Evolutionary conservation across 2,113 vertebrate genomes (phyloP), one percentile per base, ranked within the genome.

Genomic region (Paraplagusia blochii): DNA sequence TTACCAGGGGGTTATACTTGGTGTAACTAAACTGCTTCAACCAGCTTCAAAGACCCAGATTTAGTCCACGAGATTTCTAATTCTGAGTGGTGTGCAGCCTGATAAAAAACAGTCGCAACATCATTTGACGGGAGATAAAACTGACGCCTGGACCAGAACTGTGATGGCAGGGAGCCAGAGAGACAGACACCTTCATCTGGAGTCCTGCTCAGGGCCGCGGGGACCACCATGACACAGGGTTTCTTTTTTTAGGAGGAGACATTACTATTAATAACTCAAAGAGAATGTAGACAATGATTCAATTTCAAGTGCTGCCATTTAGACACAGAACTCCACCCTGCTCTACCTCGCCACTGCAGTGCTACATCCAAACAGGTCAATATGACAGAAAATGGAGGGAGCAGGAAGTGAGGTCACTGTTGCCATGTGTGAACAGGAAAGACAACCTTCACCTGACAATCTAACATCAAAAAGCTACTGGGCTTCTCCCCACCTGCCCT

Each of bases 361-460:
- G 75, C 71, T 59, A 62, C 79, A 58, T 74, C 66, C 72, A 33
- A 40, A 11, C 16, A 18, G 47, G 80, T 80, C 77, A 54, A 79
- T 80, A 80, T 29, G 19, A 53, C 40, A 61, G 60, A 52, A 11
- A 11, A 69, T 22, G 55, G 12, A 44, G 45, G 44, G 11, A 36
- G 50, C 16, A 10, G 49, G 35, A 14, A 34, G 29, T 17, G 18
- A 29, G 59, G 47, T 46, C 1, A 1, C 19, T 56, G 59, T 8
- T 49, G 46, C 33, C 6, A 33, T 40, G 47, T 34, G 40, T 45
- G 67, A 49, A 33, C 58, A 9, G 1, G 50, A 47, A 66, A 65
- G 63, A 74, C 48, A 40, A 38, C 14, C 45, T 46, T 43, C 63
- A 53, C 48, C 22, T 43, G 39, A 59, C 44, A 47, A 45, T 39